Evolutionary conservation across 2,113 vertebrate species (phyloP), one percentile per base, ranked within the genome.

Genomic region (Python bivittatus): DNA sequence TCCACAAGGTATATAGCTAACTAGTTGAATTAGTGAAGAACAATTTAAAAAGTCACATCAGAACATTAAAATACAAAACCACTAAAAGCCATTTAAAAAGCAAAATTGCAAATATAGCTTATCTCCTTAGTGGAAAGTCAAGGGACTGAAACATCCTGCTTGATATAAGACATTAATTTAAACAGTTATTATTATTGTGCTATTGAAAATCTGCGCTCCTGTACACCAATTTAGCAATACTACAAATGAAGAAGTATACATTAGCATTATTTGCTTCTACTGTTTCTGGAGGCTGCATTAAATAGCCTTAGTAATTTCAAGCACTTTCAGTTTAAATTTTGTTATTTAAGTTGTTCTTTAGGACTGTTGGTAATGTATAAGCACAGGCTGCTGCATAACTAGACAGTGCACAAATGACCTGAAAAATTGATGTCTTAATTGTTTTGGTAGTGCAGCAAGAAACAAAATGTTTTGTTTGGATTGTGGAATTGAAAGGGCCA

Each of bases 391-490:
- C 68, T 86, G 0, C 60, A 72, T 86, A 93, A 29, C 60, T 29
- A 92, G 88, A 92, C 90, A 38, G 88, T 88, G 27, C 44, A 90
- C 38, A 93, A 93, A 91, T 94, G 94, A 93, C 92, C 84, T 95
- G 52, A 96, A 96, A 54, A 44, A 91, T 86, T 92, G 92, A 64
- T 96, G 94, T 93, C 97, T 96, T 96, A 88, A 58, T 95, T 91
- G 91, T 94, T 95, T 93, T 84, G 93, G 94, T 92, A 84, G 91
- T 95, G 88, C 88, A 95, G 90, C 94, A 95, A 52, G 86, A 93
- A 93, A 96, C 93, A 94, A 96, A 94, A 96, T 86, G 91, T 94
- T 95, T 91, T 93, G 94, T 97, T 97, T 97, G 94, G 92, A 94
- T 97, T 96, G 94, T 97, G 96, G 84, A 96, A 94, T 96, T 94